Evolutionary conservation across 2,113 vertebrate species (phyloP).

Genomic region (Chaetodon auriga): DNA sequence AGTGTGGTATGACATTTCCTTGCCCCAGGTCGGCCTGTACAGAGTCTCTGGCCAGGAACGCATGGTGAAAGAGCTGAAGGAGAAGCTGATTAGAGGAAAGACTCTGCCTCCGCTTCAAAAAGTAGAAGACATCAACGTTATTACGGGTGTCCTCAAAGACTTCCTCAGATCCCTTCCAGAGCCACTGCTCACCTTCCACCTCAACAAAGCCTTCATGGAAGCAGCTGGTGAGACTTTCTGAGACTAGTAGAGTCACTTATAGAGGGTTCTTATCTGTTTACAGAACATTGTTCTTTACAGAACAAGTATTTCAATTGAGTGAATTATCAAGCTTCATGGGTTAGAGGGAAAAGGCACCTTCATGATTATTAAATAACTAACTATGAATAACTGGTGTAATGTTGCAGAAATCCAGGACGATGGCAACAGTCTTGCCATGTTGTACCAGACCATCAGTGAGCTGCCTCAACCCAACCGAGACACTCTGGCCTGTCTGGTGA

Average conservation of each 20-base stretch:
- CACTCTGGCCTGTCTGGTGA: conserved; percentile 93
- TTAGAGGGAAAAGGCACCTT: background rate
- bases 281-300: background rate
- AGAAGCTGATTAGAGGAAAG: conserved; percentile 89
- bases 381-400: background rate
- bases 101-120: conserved; percentile 89
- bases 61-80: conserved; percentile 91
- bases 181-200: conserved; percentile 91
- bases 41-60: conserved; percentile 91
- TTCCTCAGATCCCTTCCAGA: conserved; percentile 93
- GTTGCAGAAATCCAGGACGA: conserved; percentile 91
- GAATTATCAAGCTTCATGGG: background rate
- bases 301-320: background rate
- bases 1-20: conserved; percentile 24
- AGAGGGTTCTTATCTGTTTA: background rate
- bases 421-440: conserved; percentile 90
- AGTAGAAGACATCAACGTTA: conserved; percentile 91
- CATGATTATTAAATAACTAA: background rate
- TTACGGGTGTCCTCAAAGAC: conserved; percentile 92
- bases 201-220: conserved; percentile 92
- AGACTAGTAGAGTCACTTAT: background rate
- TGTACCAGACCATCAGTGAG: conserved; percentile 90
- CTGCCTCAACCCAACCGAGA: conserved; percentile 93
- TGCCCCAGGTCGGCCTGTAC: conserved; percentile 90
- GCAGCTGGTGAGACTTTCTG: conserved; percentile 87